Evolutionary conservation across 30 jellyfish, hydroid and myxozoan genomes (phyloP).

Genomic region (Aurelia aurita): DNA sequence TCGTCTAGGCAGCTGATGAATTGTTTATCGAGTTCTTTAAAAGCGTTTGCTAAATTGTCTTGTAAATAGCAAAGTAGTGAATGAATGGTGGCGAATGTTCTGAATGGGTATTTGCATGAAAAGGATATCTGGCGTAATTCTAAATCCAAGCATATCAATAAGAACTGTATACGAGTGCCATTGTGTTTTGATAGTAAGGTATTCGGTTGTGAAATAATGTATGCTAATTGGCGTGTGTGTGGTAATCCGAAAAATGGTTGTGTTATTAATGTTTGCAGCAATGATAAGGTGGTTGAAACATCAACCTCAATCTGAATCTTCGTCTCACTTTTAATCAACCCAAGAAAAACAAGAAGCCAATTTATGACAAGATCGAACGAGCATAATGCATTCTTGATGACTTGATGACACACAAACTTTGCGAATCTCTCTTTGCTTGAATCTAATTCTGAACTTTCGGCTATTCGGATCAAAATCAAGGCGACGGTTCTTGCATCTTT

Average conservation of each 20-base stretch:
- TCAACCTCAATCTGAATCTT: background rate
- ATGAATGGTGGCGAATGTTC: slow-evolving; percentile 38
- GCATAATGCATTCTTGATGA: background rate
- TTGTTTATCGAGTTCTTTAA: slow-evolving; percentile 22
- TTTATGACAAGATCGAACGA: slow-evolving; percentile 5
- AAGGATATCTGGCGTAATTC: slow-evolving; percentile 42
- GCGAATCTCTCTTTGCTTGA: slow-evolving; percentile 22
- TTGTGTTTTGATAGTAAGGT: background rate
- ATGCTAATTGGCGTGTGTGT: slow-evolving; percentile 41
- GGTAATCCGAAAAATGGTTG: slow-evolving; percentile 8
- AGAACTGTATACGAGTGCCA: slow-evolving; percentile 28
- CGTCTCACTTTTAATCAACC: slow-evolving; percentile 48
- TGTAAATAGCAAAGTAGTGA: slow-evolving; percentile 22
- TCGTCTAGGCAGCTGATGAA: slow-evolving; percentile 19
- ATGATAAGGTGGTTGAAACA: background rate
- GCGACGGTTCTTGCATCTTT: slow-evolving; percentile 42
- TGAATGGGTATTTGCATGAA: slow-evolving; percentile 59
- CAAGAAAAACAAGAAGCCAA: slow-evolving; percentile 51
- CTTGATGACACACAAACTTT: background rate
- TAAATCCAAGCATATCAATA: slow-evolving; percentile 15
- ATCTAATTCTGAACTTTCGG: slow-evolving; percentile 11
- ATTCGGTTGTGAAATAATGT: slow-evolving; percentile 37
- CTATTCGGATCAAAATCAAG: slow-evolving; percentile 10
- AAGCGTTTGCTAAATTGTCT: slow-evolving; percentile 29
- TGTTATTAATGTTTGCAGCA: slow-evolving; percentile 10